phyloP scores from a whole-genome alignment of 2,113 vertebrate species.

The Alethe castanea region DNA sequence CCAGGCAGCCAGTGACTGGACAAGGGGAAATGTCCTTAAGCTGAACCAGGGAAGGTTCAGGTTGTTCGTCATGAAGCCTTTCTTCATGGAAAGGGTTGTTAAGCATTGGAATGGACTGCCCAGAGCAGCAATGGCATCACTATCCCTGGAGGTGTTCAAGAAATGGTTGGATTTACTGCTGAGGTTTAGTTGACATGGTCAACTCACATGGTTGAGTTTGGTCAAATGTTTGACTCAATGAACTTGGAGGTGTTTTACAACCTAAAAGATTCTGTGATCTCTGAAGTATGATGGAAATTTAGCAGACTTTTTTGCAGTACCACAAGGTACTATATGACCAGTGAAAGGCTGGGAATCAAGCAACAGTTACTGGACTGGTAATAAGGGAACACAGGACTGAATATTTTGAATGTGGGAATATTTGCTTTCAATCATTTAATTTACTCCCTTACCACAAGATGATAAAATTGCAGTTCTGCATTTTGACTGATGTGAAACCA shows the following conservation, averaged over 20 bases:
- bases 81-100: neutral
- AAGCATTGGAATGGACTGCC: accelerated
- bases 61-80: neutral
- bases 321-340: neutral
- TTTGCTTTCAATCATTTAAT: neutral
- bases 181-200: neutral
- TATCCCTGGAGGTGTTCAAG: neutral
- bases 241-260: neutral
- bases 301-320: neutral
- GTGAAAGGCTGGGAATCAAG: neutral
- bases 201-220: neutral
- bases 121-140: too few relatives aligned
- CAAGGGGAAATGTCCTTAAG: neutral
- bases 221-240: neutral
- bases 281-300: neutral
- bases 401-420: neutral
- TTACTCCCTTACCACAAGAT: neutral
- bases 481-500: neutral
- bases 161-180: neutral
- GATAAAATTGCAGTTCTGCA: neutral
- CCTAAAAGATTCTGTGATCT: neutral
- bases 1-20: neutral
- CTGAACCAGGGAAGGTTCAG: neutral
- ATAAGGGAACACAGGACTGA: neutral
- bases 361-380: neutral